A percentile compares a stretch with the other conserved stretches of the same genome.
Evolutionary conservation across 2,113 vertebrate species (phyloP).

Genomic region (Cairina moschata): DNA sequence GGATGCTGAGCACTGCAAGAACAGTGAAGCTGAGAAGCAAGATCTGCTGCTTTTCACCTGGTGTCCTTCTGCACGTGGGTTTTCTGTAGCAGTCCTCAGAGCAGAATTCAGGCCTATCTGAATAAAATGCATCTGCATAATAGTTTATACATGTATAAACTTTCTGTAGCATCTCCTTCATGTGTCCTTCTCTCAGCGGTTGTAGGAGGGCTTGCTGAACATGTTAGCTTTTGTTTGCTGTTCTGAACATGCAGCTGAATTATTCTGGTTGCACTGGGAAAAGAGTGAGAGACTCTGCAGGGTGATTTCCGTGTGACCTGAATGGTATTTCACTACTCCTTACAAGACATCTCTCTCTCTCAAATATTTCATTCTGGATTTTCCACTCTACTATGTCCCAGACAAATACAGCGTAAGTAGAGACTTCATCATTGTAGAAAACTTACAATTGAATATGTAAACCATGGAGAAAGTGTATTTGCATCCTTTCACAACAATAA

Average conservation of each 20-base stretch:
- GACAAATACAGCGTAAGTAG: neutral
- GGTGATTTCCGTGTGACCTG: neutral
- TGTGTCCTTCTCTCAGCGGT: neutral
- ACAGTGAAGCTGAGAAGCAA: neutral
- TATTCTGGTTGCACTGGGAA: neutral
- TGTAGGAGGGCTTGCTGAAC: neutral
- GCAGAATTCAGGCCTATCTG: neutral
- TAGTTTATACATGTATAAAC: neutral
- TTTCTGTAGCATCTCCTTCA: neutral
- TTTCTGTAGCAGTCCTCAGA: neutral
- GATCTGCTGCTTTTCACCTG: neutral
- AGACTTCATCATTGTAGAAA: slow-evolving; percentile 8
- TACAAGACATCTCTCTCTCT: neutral
- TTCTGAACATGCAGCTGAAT: neutral
- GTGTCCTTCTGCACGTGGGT: neutral
- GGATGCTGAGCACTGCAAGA: neutral
- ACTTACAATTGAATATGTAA: slow-evolving; percentile 18
- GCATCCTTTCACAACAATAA: slow-evolving; percentile 21
- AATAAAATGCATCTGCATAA: neutral
- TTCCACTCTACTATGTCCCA: neutral
- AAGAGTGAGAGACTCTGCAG: neutral
- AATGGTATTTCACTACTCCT: neutral
- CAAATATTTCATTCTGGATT: neutral
- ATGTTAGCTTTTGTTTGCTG: neutral
- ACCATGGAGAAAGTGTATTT: neutral